A percentile compares a stretch with the other conserved stretches of the same genome.
phyloP scores from a whole-genome alignment of 2,888 invertebrate species.

The Anagyrus pseudococci region DNA sequence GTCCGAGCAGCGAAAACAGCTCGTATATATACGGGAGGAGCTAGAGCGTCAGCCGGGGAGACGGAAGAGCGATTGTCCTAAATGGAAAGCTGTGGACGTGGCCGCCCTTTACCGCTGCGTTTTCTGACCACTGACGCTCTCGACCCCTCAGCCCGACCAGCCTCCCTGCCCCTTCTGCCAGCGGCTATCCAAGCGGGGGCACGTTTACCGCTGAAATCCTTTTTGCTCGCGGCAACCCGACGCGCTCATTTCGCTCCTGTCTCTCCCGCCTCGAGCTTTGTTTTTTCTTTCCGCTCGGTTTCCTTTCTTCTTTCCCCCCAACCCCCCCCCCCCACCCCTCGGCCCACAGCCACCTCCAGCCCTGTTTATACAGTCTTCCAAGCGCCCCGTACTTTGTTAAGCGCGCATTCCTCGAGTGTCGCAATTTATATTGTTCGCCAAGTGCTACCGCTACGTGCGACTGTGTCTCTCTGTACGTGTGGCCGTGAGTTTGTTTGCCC shows the following conservation, averaged over 20 bases:
- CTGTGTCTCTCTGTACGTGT: background rate
- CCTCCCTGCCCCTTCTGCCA: too few relatives aligned
- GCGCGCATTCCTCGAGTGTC: too few relatives aligned
- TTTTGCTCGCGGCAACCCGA: too few relatives aligned
- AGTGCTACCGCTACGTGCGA: background rate
- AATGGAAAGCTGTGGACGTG: slow-evolving; percentile 16
- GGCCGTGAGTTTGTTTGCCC: background rate
- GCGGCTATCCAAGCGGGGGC: too few relatives aligned
- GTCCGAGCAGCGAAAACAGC: background rate
- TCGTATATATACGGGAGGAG: background rate
- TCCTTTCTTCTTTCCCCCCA: background rate
- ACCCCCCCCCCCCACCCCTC: background rate
- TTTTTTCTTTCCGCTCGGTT: too few relatives aligned
- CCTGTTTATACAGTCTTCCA: slow-evolving; percentile 1
- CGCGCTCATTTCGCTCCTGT: too few relatives aligned
- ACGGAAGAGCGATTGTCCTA: slow-evolving; percentile 5
- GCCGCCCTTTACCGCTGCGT: background rate
- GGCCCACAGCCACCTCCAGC: background rate
- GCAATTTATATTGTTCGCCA: background rate
- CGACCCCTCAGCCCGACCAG: too few relatives aligned
- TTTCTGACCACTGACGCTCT: too few relatives aligned
- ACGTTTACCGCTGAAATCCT: too few relatives aligned
- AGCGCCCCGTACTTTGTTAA: too few relatives aligned
- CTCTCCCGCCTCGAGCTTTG: too few relatives aligned
- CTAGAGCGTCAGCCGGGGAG: background rate